Conservation (phyloP, 1,140 invertebrate species). For the Eulimnadia texana region DNA sequence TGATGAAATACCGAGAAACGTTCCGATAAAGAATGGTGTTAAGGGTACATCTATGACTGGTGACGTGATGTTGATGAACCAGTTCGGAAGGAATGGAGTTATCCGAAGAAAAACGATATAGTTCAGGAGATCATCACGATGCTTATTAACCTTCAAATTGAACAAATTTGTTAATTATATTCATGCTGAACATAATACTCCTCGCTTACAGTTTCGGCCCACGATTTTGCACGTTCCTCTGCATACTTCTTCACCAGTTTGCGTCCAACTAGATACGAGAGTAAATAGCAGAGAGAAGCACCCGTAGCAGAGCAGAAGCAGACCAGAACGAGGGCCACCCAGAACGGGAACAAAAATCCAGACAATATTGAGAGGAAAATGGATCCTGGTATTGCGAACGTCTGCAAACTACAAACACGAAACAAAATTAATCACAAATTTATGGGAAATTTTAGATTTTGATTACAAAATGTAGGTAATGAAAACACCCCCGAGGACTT, state of each 20-base stretch:
- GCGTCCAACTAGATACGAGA: conserved; percentile 79
- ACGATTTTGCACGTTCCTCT: conserved; percentile 67
- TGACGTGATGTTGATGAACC: conserved; percentile 97
- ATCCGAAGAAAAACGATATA: conserved; percentile 95
- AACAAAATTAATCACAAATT: conserved; percentile 19
- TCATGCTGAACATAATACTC: not conserved
- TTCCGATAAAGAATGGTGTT: conserved; percentile 82
- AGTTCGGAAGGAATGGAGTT: conserved; percentile 96
- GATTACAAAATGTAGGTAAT: conserved; percentile 97
- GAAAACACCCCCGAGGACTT: conserved; percentile 80
- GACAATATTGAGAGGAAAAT: conserved; percentile 94
- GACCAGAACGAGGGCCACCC: conserved; percentile 71
- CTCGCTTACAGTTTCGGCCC: conserved; percentile 57
- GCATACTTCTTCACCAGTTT: conserved; percentile 74
- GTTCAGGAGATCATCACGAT: conserved; percentile 77
- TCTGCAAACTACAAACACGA: conserved; percentile 65
- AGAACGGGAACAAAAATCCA: conserved; percentile 92
- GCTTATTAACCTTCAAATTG: conserved; percentile 49
- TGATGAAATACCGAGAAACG: conserved; percentile 46
- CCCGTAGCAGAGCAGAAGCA: conserved; percentile 93
- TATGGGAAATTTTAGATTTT: conserved; percentile 26
- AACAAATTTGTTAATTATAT: not conserved
- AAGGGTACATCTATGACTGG: conserved; percentile 93
- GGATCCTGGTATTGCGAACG: conserved; percentile 98
- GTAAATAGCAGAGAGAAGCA: conserved; percentile 84